Evolutionary conservation across 2,797 vertebrate genomes (phyloP).

Genomic region (Varecia variegata): DNA sequence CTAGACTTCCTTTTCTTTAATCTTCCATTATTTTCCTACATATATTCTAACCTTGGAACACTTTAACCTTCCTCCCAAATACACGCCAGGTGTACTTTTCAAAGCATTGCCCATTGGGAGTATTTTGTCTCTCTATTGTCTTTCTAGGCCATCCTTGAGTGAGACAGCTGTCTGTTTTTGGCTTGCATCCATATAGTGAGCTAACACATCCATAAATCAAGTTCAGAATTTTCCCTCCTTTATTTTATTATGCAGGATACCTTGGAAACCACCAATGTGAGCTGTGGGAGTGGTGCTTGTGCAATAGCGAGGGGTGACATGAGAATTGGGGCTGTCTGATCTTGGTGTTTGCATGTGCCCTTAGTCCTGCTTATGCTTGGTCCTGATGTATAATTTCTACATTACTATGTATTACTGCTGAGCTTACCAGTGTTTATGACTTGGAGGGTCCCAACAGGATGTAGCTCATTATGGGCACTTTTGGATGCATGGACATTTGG

Average conservation of each 20-base stretch:
- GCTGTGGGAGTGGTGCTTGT: neutral
- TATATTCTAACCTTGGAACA: neutral
- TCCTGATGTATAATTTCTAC: neutral
- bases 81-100: neutral
- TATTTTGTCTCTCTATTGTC: neutral
- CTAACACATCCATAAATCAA: neutral
- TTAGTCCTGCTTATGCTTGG: neutral
- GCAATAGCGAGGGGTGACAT: neutral
- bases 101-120: neutral
- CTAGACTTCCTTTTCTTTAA: neutral
- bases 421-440: neutral
- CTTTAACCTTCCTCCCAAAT: neutral
- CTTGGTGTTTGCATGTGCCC: neutral
- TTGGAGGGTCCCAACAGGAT: neutral
- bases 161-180: neutral
- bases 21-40: neutral
- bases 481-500: neutral
- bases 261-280: neutral
- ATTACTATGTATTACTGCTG: neutral
- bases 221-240: neutral
- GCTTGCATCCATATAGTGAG: neutral
- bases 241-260: neutral
- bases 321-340: neutral
- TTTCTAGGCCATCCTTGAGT: neutral
- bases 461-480: neutral